Base-by-base conservation (phyloP, 2,888 invertebrate genomes). In the Petrophora chlorosata region DNA sequence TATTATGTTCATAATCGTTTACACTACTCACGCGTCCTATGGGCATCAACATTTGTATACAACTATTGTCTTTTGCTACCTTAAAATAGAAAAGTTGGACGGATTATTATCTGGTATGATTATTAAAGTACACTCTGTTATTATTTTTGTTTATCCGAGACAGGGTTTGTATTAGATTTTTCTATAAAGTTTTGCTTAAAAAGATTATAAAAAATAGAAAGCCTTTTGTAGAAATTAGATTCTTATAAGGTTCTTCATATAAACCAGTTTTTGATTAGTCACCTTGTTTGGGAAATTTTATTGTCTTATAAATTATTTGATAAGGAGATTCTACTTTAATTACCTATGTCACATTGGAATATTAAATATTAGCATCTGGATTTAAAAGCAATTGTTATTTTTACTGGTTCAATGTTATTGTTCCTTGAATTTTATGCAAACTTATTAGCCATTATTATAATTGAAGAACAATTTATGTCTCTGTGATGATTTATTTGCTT, bases 271-370 rank as follows among this genome's bases (percentile, higher is more conserved):
- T 10, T 12, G 42, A 48, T 36, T 19, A 22, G 13, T 23, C 22
- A 34, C 26, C n/a, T 22, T 26, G 15, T 15, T 3, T 52, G 50
- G n/a, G 34, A 2, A 55, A 52, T 43, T 72, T 70, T 71, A 73
- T 62, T 61, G 57, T 61, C 51, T 62, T 67, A 65, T 76, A 73
- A 72, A 70, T 38, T 38, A 14, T 35, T 36, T 7, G 22, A 40
- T 44, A 41, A 25, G 23, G 9, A 41, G 15, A 17, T 45, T 25
- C 17, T n/a, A 36, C 26, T 9, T 26, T 9, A 3, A 22, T 33
- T 35, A 30, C n/a, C n/a, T n/a, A 22, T 44, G n/a, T 35, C 13
- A 32, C 32, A 14, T 9, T 14, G 19, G n/a, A 12, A 23, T 32
- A 14, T 29, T 23, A 23, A 55, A 17, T 41, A 54, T 59, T 61